These are phyloP conservation scores for Zeus faber DNA, from an alignment of 2,113 vertebrate species.

Conservation along the genomic window DNA sequence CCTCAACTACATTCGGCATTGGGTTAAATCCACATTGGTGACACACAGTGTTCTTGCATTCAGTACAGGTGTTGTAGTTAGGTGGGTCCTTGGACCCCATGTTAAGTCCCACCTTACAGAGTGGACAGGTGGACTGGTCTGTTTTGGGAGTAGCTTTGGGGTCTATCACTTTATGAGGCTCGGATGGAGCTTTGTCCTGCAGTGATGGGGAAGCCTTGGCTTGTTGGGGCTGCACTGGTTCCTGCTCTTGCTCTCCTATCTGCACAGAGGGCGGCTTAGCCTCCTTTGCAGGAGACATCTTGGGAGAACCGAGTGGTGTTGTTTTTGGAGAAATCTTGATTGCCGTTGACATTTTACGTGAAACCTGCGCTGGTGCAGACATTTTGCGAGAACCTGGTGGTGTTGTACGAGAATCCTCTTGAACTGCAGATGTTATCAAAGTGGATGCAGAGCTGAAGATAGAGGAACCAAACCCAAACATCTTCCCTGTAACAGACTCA, in stretches of 20 bases:
- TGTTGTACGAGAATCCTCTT: constrained; percentile 64
- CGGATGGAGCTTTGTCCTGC: constrained; percentile 44
- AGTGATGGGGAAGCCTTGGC: constrained; percentile 64
- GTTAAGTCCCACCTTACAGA: constrained; percentile 87
- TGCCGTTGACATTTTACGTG: constrained; percentile 24
- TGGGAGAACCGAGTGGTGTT: constrained; percentile 52
- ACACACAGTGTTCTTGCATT: constrained; percentile 88
- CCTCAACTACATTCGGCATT: constrained; percentile 78
- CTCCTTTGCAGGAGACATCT: constrained; percentile 38
- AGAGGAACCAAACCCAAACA: constrained; percentile 71
- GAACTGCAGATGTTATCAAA: constrained; percentile 65
- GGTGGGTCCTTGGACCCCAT: constrained; percentile 76
- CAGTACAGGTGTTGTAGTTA: constrained; percentile 87
- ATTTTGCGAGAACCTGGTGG: constrained; percentile 68
- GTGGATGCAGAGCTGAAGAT: constrained; percentile 76
- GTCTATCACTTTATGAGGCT: constrained; percentile 41
- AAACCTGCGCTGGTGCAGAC: constrained; percentile 60
- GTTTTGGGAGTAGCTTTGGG: constrained; percentile 35
- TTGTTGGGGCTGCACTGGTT: constrained; percentile 25
- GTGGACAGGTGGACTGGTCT: constrained; percentile 73
- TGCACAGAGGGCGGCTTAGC: constrained; percentile 38
- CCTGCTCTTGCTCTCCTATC: constrained; percentile 44
- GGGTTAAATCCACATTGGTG: constrained; percentile 95
- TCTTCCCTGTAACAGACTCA: constrained; percentile 69
- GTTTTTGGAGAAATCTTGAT: constrained; percentile 48